Evolutionary conservation across 2,113 vertebrate species (phyloP), one percentile per base, ranked within the genome.

Genomic region (Ia io): DNA sequence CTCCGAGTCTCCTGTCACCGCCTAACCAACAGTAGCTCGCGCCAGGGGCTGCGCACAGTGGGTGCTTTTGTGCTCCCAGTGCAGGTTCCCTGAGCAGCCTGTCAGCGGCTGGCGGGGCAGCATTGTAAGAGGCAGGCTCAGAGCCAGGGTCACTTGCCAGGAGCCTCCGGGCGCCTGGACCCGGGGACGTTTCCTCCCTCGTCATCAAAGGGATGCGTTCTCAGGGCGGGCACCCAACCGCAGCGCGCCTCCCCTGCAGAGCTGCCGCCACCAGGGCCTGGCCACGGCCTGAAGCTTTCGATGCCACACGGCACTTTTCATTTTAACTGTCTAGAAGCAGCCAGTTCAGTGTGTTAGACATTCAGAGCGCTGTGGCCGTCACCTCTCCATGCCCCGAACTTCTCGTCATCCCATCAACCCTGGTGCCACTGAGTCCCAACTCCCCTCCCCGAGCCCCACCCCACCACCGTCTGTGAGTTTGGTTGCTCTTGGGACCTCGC

Each of bases 31-130:
- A 10, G 70, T 9, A 10, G 14, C 67, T 10, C 2, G 0, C 20
- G 16, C 28, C 85, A 5, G 1, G 17, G 9, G 71, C 78, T 6
- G 0, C 17, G 18, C n/a, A 1, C 13, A 20, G 10, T 4, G 22
- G 6, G 42, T 1, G 7, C 42, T 10, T 5, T 53, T 20, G 1
- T 47, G 2, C 35, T 9, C 9, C 1, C 17, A 0, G 4, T 5
- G 1, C 1, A 2, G 0, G 6, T 42, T 23, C n/a, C 10, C 20
- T 2, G 1, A n/a, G 1, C 32, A 35, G 30, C n/a, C 83, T 3
- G 0, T 0, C 37, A 30, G 61, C 11, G 28, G 44, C 37, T 10
- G 42, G 63, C 5, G 30, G 59, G 63, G 6, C 25, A 47, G 11
- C 8, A 56, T 77, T 16, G 37, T 59, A 84, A 37, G 79, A 42